Evolutionary conservation across 2,113 vertebrate genomes (phyloP).

Genomic region (Oryzias curvinotus): DNA sequence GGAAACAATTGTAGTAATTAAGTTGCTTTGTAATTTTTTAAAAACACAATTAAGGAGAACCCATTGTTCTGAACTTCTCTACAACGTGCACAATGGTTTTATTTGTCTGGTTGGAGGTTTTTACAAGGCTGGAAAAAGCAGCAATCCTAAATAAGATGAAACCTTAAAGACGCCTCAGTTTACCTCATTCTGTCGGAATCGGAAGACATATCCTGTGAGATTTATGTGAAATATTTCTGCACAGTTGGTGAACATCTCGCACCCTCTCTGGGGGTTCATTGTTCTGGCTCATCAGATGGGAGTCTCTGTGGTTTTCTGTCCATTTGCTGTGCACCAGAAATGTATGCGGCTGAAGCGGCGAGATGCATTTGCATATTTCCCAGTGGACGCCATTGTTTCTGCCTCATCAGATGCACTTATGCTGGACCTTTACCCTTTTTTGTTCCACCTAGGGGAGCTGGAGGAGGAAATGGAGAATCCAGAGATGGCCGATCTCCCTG

Average conservation of each 20-base stretch:
- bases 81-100: too few relatives aligned
- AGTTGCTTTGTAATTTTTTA: too few relatives aligned
- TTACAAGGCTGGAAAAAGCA: background rate
- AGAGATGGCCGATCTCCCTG: slow-evolving; percentile 90
- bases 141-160: background rate
- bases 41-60: too few relatives aligned
- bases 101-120: too few relatives aligned
- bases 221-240: slow-evolving; percentile 29
- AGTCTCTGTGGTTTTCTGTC: slow-evolving; percentile 20
- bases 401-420: slow-evolving; percentile 31
- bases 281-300: slow-evolving; percentile 40
- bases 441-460: slow-evolving; percentile 82
- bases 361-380: slow-evolving; percentile 9
- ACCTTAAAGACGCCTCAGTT: background rate
- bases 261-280: slow-evolving; percentile 15
- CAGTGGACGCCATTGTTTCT: slow-evolving; percentile 29
- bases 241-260: background rate
- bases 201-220: background rate
- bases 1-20: too few relatives aligned
- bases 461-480: slow-evolving; percentile 98
- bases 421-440: slow-evolving; percentile 27
- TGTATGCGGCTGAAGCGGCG: background rate
- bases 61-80: too few relatives aligned
- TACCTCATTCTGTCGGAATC: background rate
- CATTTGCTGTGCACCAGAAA: slow-evolving; percentile 22